phyloP scores from a whole-genome alignment of 2,797 vertebrate species.

The Gobionotothen gibberifrons region DNA sequence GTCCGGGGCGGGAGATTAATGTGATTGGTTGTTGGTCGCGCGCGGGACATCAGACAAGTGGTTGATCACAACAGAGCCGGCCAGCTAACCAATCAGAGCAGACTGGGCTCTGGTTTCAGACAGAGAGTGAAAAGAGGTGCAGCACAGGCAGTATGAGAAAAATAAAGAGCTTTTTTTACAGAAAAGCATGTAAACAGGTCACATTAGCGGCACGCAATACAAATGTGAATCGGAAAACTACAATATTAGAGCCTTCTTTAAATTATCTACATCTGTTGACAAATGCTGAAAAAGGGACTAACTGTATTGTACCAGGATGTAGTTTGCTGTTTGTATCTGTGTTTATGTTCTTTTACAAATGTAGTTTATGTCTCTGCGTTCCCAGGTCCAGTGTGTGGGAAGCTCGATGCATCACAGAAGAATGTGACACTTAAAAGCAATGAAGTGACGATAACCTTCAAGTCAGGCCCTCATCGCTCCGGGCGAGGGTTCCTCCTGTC shows the following conservation, averaged over 20 bases:
- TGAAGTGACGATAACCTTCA: constrained; percentile 84
- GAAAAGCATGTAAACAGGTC: no score
- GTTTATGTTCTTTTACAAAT: constrained; percentile 13
- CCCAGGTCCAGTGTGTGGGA: constrained; percentile 89
- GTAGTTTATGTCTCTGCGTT: constrained; percentile 33
- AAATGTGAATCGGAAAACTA: no score
- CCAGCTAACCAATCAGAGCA: no score
- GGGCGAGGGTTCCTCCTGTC: constrained; percentile 90
- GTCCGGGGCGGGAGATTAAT: no score
- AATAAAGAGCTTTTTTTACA: no score
- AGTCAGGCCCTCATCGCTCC: constrained; percentile 85
- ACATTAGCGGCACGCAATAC: no score
- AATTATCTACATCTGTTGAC: constrained; percentile 3
- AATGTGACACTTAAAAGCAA: constrained; percentile 83
- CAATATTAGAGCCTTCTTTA: neutral
- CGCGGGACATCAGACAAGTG: no score
- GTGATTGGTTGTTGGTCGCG: no score
- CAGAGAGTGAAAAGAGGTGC: no score
- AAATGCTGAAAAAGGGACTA: neutral
- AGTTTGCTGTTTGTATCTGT: neutral
- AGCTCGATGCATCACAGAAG: constrained; percentile 59
- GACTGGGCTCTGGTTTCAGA: no score
- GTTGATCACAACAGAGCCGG: no score
- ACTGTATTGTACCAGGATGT: neutral
- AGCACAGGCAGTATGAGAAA: no score